Evolutionary conservation across 2,797 vertebrate species (phyloP).

Genomic region (Harpagifer antarcticus): DNA sequence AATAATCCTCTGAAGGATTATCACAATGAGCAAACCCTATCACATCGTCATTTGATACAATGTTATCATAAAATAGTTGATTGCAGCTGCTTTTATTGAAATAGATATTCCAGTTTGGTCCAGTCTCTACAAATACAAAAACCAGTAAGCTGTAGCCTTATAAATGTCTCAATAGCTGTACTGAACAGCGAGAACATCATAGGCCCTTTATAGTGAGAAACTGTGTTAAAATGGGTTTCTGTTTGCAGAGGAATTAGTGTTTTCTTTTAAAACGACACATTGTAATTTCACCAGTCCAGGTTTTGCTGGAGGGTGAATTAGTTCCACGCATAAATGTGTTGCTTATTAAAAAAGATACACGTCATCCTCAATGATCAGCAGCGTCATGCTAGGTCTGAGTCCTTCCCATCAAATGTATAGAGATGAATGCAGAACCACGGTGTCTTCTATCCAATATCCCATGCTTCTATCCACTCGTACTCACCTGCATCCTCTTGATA

Average conservation of each 20-base stretch:
- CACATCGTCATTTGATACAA: not conserved
- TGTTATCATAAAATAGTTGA: not conserved
- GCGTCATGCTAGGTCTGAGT: constrained; percentile 57
- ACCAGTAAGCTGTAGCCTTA: constrained; percentile 1
- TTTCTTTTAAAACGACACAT: constrained; percentile 8
- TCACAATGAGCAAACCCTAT: not conserved
- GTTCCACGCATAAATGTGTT: constrained; percentile 27
- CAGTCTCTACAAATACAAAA: not conserved
- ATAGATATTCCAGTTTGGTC: not conserved
- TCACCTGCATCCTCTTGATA: constrained; percentile 77
- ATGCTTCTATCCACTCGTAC: constrained; percentile 60
- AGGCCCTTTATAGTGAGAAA: not conserved
- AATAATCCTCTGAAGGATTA: not conserved
- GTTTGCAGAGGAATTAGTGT: constrained; percentile 4
- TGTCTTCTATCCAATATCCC: constrained; percentile 44
- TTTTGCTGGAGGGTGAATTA: constrained; percentile 34
- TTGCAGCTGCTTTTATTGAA: not conserved
- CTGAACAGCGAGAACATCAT: not conserved
- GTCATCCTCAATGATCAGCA: constrained; percentile 40
- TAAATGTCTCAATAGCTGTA: not conserved
- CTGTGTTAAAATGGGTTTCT: not conserved
- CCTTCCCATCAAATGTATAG: constrained; percentile 45
- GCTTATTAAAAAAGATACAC: constrained; percentile 17
- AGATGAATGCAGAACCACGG: constrained; percentile 49
- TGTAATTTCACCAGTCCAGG: constrained; percentile 15